Conservation (phyloP, 2,888 invertebrate species). For the Diarsia rubi region DNA sequence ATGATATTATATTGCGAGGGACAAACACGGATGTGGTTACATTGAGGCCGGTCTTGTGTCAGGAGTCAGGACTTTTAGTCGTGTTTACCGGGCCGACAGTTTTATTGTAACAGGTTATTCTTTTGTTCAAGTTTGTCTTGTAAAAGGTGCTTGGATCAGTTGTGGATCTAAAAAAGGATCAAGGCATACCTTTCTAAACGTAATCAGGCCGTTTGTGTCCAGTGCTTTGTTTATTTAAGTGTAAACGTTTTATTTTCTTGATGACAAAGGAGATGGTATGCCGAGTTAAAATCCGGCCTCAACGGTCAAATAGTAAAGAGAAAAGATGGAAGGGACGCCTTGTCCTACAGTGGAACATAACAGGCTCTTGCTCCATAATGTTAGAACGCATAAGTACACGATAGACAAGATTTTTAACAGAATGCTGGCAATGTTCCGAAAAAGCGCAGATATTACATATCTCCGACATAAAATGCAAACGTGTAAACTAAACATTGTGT, state of each 20-base stretch:
- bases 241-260: not conserved
- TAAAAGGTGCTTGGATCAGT: not conserved
- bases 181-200: not conserved
- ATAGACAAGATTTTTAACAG: conserved; percentile 1
- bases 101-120: conserved; percentile 33
- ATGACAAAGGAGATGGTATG: no score
- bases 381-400: not conserved
- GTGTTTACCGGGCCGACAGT: conserved; percentile 21
- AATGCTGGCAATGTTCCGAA: conserved; percentile 42
- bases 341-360: no score
- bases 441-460: conserved; percentile 6
- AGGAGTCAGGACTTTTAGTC: conserved; percentile 21
- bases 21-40: conserved; percentile 55
- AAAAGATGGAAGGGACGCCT: no score
- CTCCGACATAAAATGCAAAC: conserved; percentile 26
- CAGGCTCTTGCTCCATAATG: not conserved
- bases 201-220: not conserved
- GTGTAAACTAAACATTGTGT: conserved; percentile 21
- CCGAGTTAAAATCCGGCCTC: no score
- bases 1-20: conserved; percentile 50
- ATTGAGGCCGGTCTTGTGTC: conserved; percentile 47
- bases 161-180: not conserved
- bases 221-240: not conserved
- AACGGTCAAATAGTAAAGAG: no score
- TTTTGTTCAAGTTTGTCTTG: conserved; percentile 15